Conservation (phyloP, 2,113 vertebrate genomes). For the Microcebus ravelobensis region DNA sequence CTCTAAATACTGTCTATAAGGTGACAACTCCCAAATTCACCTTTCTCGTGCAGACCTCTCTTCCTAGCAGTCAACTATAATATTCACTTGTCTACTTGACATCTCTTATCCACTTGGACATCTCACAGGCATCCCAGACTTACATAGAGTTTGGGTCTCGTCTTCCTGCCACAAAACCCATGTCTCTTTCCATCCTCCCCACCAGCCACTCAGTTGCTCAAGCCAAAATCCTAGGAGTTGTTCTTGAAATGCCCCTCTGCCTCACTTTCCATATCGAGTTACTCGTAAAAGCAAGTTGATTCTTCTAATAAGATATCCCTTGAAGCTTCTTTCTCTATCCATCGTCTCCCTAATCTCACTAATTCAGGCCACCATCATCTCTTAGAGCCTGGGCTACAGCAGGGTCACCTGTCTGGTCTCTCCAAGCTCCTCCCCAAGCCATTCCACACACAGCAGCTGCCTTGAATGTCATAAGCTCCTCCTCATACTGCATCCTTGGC, state of each 20-base stretch:
- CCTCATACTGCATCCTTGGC: rapidly evolving
- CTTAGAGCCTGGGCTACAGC: not conserved
- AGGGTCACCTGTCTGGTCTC: not conserved
- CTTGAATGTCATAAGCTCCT: rapidly evolving
- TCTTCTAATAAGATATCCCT: not conserved
- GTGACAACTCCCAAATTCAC: not conserved
- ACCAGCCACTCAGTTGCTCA: not conserved
- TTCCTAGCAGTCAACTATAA: not conserved
- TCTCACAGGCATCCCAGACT: not conserved
- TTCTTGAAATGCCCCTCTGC: not conserved
- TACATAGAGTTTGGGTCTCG: not conserved
- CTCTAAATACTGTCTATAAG: not conserved
- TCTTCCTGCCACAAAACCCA: not conserved
- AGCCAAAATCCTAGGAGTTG: not conserved
- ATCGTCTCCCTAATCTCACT: not conserved
- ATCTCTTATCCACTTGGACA: not conserved
- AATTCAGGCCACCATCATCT: rapidly evolving
- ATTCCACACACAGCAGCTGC: rapidly evolving
- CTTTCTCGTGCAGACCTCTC: not conserved
- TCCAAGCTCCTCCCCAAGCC: too few species aligned
- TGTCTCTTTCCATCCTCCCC: not conserved
- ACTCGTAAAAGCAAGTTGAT: not conserved
- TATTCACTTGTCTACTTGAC: too few species aligned
- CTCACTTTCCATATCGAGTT: not conserved
- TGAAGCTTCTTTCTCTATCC: not conserved